A percentile compares a stretch with the other conserved stretches of the same genome.
Evolutionary conservation across 2,888 invertebrate genomes (phyloP).

Genomic region (Antheraea assamensis): DNA sequence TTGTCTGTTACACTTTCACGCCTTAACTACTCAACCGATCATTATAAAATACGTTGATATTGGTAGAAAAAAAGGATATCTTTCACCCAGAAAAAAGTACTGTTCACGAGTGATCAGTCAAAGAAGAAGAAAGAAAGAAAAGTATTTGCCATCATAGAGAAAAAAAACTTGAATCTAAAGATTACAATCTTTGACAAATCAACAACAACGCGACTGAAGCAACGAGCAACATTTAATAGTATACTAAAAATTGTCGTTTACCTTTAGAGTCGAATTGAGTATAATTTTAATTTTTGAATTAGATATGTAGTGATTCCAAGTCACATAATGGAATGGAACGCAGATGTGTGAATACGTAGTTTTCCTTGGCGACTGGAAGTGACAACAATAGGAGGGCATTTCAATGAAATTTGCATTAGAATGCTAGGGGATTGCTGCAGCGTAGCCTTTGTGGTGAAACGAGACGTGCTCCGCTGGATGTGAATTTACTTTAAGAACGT

Average conservation of each 20-base stretch:
- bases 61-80: too few relatives aligned
- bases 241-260: background rate
- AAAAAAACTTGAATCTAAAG: too few relatives aligned
- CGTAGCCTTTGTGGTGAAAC: constrained; percentile 61
- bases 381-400: constrained; percentile 72
- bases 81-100: too few relatives aligned
- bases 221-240: background rate
- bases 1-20: too few relatives aligned
- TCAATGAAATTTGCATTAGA: constrained; percentile 79
- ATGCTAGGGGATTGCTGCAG: constrained; percentile 68
- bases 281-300: constrained; percentile 13
- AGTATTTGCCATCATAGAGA: too few relatives aligned
- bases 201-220: too few relatives aligned
- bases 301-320: constrained; percentile 23
- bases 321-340: constrained; percentile 15
- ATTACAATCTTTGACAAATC: too few relatives aligned
- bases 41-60: too few relatives aligned
- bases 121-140: too few relatives aligned
- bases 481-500: constrained; percentile 33
- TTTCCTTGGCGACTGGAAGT: constrained; percentile 61
- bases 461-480: constrained; percentile 38
- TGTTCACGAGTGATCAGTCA: too few relatives aligned
- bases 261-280: background rate
- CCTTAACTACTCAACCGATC: too few relatives aligned
- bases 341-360: constrained; percentile 49